Conservation (phyloP, 1,140 invertebrate species). For the Muscidifurax raptorellus region DNA sequence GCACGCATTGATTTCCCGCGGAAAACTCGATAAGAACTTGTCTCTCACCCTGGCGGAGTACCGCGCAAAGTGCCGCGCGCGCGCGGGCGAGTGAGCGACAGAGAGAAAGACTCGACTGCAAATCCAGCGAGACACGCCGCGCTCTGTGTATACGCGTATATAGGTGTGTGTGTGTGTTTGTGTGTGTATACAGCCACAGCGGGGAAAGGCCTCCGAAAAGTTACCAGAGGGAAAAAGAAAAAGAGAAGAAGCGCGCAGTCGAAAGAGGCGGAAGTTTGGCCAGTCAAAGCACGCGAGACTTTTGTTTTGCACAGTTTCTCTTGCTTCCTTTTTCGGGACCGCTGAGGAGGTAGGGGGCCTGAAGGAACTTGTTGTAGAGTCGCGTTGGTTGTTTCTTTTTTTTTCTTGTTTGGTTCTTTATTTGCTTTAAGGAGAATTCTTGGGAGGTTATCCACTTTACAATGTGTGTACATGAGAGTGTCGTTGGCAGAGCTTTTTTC, state of each 20-base stretch:
- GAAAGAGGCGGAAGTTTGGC: constrained; percentile 30
- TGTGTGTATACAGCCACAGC: not conserved
- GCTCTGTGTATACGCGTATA: not conserved
- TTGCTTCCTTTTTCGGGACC: not conserved
- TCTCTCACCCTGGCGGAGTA: not conserved
- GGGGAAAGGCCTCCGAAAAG: constrained; percentile 27
- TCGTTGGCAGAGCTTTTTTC: not conserved
- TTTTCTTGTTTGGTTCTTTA: constrained; percentile 25
- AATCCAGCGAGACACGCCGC: constrained; percentile 28
- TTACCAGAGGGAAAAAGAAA: constrained; percentile 6
- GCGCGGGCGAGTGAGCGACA: not conserved
- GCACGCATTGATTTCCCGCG: constrained; percentile 44
- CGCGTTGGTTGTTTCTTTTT: not conserved
- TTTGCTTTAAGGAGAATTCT: constrained; percentile 35
- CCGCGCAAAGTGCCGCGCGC: constrained; percentile 29
- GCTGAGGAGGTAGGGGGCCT: not conserved
- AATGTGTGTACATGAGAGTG: constrained; percentile 4
- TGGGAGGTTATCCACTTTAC: constrained; percentile 25
- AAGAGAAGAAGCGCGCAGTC: not conserved
- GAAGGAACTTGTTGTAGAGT: constrained; percentile 18
- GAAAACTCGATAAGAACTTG: constrained; percentile 47
- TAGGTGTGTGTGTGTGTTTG: not conserved
- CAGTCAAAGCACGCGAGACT: constrained; percentile 47
- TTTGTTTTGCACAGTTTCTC: constrained; percentile 37
- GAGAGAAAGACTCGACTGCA: constrained; percentile 9